A percentile compares a stretch with the other conserved stretches of the same genome.
Conservation (phyloP, 2,888 invertebrate genomes). For the Himalopsyche tibetana region DNA sequence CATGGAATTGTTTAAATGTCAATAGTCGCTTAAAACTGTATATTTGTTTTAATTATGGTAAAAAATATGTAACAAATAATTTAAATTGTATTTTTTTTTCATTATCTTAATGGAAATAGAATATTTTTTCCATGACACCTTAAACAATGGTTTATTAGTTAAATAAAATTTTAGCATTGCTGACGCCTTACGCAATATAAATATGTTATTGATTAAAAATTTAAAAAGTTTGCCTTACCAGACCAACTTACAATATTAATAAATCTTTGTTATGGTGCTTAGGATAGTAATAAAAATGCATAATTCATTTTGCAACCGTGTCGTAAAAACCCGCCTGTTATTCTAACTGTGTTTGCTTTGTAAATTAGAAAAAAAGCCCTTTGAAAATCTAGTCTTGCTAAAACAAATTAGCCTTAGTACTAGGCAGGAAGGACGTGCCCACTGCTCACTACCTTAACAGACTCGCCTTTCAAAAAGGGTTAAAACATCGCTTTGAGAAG, state of each 20-base stretch:
- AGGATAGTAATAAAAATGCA: constrained; percentile 32
- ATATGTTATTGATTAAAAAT: too few relatives aligned
- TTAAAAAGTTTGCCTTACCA: too few relatives aligned
- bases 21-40: too few relatives aligned
- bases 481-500: constrained; percentile 52
- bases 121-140: too few relatives aligned
- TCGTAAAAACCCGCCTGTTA: constrained; percentile 33
- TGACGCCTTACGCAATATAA: too few relatives aligned
- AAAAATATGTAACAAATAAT: too few relatives aligned
- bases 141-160: too few relatives aligned
- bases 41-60: too few relatives aligned
- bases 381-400: constrained; percentile 47
- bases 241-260: background rate
- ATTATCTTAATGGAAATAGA: too few relatives aligned
- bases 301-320: constrained; percentile 28
- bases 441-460: constrained; percentile 40
- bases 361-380: constrained; percentile 40
- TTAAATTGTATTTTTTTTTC: too few relatives aligned
- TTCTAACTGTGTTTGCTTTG: constrained; percentile 41
- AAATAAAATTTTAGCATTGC: too few relatives aligned
- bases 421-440: constrained; percentile 40
- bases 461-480: constrained; percentile 46
- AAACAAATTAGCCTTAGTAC: constrained; percentile 44
- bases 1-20: too few relatives aligned
- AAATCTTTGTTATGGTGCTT: background rate